Base-by-base conservation (phyloP, 2,888 invertebrate genomes). In the Ptychoptera contaminata region DNA sequence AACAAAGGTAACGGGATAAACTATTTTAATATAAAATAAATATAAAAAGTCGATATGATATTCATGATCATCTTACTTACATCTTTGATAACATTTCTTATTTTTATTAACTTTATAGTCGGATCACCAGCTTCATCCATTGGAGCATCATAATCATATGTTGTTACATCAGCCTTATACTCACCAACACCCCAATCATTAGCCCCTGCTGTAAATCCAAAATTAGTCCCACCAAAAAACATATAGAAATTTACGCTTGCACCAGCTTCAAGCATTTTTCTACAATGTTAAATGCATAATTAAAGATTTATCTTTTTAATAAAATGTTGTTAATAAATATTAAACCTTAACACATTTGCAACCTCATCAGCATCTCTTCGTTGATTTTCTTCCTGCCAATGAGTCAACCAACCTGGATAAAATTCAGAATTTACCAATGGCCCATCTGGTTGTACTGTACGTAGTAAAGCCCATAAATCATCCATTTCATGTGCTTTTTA, bases 91-190 rank as follows among this genome's bases (percentile, higher is more conserved):
- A 76, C 65, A 14, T 77, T 63, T 52, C 78, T 73, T 37, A 87
- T 74, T 8, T 71, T 70, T 48, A 69, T 74, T 66, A 87, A 94
- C 67, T 93, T 93, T 0, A 70, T 67, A 0, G 90, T 90, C 1
- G 82, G 77, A 60, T 91, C 91, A 1, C 93, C 93, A 44, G 85
- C 82, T 67, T 94, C 93, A 43, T 73, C 76, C 48, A 94, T 65
- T 0, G 92, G 91, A 0, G 92, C 83, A 61, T 92, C 88, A 57
- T 92, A 94, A 62, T 94, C 93, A 56, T 91, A 92, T 5, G 85
- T 87, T 3, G 88, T 90, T 43, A 86, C 71, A 55, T 81, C 79
- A 2, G 84, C 75, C 40, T 63, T 64, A 54, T 76, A 82, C 1
- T 53, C 54, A 1, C 58, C 62, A 3, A 54, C 48, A 8, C 59